Evolutionary conservation across 1,140 invertebrate genomes (phyloP).

Genomic region (Heliothis subflexa): DNA sequence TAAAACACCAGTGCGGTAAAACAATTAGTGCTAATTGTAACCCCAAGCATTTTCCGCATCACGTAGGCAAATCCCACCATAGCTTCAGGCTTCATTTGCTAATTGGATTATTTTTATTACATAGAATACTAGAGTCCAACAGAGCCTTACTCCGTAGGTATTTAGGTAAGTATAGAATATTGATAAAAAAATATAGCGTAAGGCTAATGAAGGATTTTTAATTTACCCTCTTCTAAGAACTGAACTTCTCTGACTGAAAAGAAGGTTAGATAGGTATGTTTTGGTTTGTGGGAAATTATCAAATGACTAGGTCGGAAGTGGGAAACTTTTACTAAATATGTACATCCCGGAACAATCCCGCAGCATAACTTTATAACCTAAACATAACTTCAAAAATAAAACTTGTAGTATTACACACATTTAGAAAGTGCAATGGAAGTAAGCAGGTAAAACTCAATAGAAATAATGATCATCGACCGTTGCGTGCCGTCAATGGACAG

Average conservation of each 20-base stretch:
- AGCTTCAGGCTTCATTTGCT: conserved; percentile 11
- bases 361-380: too few species aligned
- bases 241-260: too few species aligned
- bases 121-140: not conserved
- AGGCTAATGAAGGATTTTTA: too few species aligned
- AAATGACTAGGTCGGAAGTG: too few species aligned
- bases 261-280: too few species aligned
- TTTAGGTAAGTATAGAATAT: too few species aligned
- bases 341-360: too few species aligned
- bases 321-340: too few species aligned
- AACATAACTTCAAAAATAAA: too few species aligned
- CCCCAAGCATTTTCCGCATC: conserved; percentile 16
- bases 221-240: too few species aligned
- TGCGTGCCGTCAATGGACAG: conserved; percentile 72
- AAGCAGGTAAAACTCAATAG: not conserved
- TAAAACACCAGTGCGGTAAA: conserved; percentile 9
- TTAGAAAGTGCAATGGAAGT: not conserved
- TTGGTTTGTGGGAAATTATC: too few species aligned
- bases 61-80: not conserved
- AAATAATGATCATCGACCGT: conserved; percentile 61
- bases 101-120: conserved; percentile 30
- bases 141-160: not conserved
- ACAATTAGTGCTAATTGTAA: conserved; percentile 36
- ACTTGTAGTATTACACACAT: not conserved
- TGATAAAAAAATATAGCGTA: too few species aligned